Evolutionary conservation across 2,113 vertebrate species (phyloP).

Genomic region (Rhinolophus sinicus): DNA sequence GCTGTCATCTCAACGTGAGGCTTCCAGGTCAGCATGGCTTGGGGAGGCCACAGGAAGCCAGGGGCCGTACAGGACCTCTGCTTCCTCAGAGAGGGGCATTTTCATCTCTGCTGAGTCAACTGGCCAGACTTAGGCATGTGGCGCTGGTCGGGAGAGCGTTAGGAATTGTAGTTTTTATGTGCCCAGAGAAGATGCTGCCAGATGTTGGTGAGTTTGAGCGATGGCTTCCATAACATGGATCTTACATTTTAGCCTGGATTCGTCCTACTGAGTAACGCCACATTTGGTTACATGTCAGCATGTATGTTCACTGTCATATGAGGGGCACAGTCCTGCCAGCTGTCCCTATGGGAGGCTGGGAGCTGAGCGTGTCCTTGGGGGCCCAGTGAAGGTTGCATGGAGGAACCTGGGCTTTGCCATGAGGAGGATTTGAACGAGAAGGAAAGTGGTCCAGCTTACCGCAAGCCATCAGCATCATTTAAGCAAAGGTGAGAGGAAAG

Average conservation of each 20-base stretch:
- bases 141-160: rapidly evolving
- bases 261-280: too few species aligned
- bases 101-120: not conserved
- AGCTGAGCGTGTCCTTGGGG: not conserved
- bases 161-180: not conserved
- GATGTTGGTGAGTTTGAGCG: rapidly evolving
- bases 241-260: too few species aligned
- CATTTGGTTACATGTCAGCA: too few species aligned
- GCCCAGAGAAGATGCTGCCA: too few species aligned
- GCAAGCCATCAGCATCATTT: too few species aligned
- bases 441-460: not conserved
- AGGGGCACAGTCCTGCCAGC: too few species aligned
- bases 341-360: rapidly evolving
- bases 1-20: rapidly evolving
- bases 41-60: not conserved
- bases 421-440: not conserved
- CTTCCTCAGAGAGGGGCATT: not conserved
- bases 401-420: not conserved
- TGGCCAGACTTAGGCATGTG: rapidly evolving
- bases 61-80: rapidly evolving
- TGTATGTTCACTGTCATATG: too few species aligned
- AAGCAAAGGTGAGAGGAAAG: not conserved
- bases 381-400: rapidly evolving
- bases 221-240: too few species aligned
- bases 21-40: not conserved